A percentile compares a stretch with the other conserved stretches of the same genome.
Conservation (phyloP, 2,888 invertebrate species). For the Hyposoter didymator region DNA sequence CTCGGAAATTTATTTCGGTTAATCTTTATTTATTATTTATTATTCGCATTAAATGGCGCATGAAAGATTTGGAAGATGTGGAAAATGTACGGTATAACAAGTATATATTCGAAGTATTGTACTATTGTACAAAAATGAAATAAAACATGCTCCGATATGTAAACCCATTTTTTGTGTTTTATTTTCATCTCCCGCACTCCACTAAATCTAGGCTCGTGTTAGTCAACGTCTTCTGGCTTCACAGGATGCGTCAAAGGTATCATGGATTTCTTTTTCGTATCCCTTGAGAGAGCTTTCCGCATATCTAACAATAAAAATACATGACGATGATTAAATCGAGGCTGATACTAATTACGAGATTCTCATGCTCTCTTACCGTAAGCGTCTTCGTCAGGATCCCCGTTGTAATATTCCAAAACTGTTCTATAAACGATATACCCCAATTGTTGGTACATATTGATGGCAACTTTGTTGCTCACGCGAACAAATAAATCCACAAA, state of each 20-base stretch:
- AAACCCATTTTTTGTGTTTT: slow-evolving; percentile 32
- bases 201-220: slow-evolving; percentile 66
- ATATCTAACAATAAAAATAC: slow-evolving; percentile 90
- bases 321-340: neutral
- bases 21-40: slow-evolving; percentile 82
- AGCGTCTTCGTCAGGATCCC: slow-evolving; percentile 99
- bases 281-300: slow-evolving; percentile 98
- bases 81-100: slow-evolving; percentile 74
- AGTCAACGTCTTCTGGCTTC: slow-evolving; percentile 97
- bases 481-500: slow-evolving; percentile 99
- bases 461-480: slow-evolving; percentile 98
- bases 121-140: slow-evolving; percentile 80
- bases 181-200: neutral
- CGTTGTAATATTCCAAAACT: slow-evolving; percentile 99
- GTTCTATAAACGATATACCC: slow-evolving; percentile 98
- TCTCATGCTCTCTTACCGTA: slow-evolving; percentile 89
- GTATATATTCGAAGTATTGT: slow-evolving; percentile 75
- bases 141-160: slow-evolving; percentile 72
- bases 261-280: slow-evolving; percentile 95
- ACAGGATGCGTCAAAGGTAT: slow-evolving; percentile 97
- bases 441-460: slow-evolving; percentile 98
- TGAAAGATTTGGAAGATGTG: slow-evolving; percentile 76
- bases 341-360: neutral
- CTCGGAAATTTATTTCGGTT: slow-evolving; percentile 48
- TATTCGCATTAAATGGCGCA: slow-evolving; percentile 79